A percentile compares a stretch with the other conserved stretches of the same genome.
Evolutionary conservation across 2,888 invertebrate species (phyloP).

Genomic region (Dicyrtomina minuta): DNA sequence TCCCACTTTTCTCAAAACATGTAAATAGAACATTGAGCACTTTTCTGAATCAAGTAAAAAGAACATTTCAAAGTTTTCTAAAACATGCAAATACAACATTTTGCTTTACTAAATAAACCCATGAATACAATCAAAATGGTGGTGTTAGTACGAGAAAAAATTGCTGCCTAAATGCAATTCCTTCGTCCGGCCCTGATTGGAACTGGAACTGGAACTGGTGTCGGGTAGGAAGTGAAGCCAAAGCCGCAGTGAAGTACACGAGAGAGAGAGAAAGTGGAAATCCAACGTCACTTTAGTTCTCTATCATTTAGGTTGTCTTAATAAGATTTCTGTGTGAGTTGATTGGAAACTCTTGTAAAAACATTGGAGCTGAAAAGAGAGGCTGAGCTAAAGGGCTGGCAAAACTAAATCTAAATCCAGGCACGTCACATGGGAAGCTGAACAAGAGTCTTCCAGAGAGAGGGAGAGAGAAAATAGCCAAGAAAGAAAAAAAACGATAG

Average conservation of each 20-base stretch:
- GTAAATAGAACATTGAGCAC: too few species aligned
- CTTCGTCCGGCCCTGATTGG: too few species aligned
- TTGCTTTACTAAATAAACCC: too few species aligned
- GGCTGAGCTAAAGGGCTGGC: background rate
- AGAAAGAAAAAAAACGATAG: constrained; percentile 1
- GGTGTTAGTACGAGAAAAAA: too few species aligned
- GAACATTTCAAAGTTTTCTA: too few species aligned
- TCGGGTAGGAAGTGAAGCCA: background rate
- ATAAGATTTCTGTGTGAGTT: constrained; percentile 37
- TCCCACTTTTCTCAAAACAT: too few species aligned
- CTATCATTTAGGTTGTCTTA: constrained; percentile 35
- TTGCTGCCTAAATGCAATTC: too few species aligned
- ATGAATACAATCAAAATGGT: too few species aligned
- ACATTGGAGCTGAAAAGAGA: constrained; percentile 18
- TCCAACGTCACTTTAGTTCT: constrained; percentile 30
- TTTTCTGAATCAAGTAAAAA: too few species aligned
- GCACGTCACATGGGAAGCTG: constrained; percentile 23
- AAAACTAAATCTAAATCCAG: constrained; percentile 18
- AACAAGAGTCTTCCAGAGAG: constrained; percentile 1
- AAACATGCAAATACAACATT: too few species aligned
- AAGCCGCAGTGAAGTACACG: too few species aligned
- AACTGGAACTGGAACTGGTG: too few species aligned
- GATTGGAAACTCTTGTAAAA: constrained; percentile 42
- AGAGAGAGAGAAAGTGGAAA: constrained; percentile 9
- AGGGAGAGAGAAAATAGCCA: background rate